Base-by-base conservation (phyloP, 2,113 vertebrate genomes). In the Limanda limanda region DNA sequence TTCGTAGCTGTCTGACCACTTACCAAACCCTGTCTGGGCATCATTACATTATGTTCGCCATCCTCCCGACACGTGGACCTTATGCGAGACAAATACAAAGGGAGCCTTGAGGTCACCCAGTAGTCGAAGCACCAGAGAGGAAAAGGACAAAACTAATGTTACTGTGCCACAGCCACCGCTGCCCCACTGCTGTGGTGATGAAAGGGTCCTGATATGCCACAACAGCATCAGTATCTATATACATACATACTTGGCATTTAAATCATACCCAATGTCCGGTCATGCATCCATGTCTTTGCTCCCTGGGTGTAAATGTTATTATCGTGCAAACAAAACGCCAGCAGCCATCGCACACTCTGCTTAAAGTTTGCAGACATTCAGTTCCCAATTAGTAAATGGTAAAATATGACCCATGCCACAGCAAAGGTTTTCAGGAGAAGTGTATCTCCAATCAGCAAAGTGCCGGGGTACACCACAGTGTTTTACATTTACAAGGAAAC, bases 361-460 rank as follows among this genome's bases (percentile, higher is more conserved):
- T 51, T 35, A 40, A 62, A 66, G 24, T 68, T 37, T 45, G 21
- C 48, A 69, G 63, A 82, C 58, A 70, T 70, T 74, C 55, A 35
- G 23, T 24, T 81, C 48, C 54, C 66, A 82, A 82, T 85, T 81
- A 84, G 31, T 54, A 85, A 78, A 82, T 74, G 58, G 58, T 66
- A 78, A 74, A 78, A 68, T 14, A 35, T 23, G 61, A 64, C 42
- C 57, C 72, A 67, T 81, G 37, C 40, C 37, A 23, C 57, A 58
- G 75, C 52, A 58, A 55, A 74, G 65, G 47, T 65, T 81, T 90
- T 90, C 71, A 73, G 73, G 31, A 21, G 55, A 77, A 89, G 80
- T 90, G 84, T 65, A 78, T 83, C 57, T 62, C 82, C 86, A 93
- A 91, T 92, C 91, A 92, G 87, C 67, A 76, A 92, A 94, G 84